Percentiles rank a stretch among this genome's conserved stretches.
These are phyloP conservation scores for Battus philenor DNA, from an alignment of 1,140 invertebrate species.

Conservation along the genomic window DNA sequence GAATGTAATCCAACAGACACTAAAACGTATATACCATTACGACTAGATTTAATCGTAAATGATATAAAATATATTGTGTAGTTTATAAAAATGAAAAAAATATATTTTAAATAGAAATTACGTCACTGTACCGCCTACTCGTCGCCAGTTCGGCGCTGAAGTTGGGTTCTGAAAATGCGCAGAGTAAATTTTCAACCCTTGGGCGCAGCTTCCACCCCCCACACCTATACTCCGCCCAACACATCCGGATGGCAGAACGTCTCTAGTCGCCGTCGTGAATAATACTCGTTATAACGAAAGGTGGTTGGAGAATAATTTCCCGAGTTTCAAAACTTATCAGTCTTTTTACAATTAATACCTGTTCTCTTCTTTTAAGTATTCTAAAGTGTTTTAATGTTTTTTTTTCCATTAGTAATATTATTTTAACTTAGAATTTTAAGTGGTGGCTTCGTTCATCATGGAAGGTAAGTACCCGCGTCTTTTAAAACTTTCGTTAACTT, in stretches of 20 bases:
- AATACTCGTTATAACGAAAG: constrained; percentile 5
- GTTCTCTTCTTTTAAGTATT: no score
- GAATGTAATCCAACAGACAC: no score
- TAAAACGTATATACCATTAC: no score
- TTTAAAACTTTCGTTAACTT: constrained; percentile 1
- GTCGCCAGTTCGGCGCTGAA: constrained; percentile 25
- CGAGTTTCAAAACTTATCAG: background rate
- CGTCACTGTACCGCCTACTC: constrained; percentile 24
- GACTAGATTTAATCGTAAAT: no score
- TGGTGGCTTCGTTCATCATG: no score
- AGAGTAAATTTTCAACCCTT: constrained; percentile 14
- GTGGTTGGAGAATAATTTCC: constrained; percentile 12
- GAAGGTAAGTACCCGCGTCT: constrained; percentile 2
- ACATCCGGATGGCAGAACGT: constrained; percentile 16
- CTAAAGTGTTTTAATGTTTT: no score
- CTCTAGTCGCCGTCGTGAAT: constrained; percentile 7
- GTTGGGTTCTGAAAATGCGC: constrained; percentile 24
- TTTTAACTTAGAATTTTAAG: no score
- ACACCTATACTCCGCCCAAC: constrained; percentile 12
- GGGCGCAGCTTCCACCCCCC: constrained; percentile 24
- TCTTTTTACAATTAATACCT: no score
- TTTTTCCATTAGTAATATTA: no score
- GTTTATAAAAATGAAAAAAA: constrained; percentile 3
- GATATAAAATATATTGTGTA: no score
- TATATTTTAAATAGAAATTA: constrained; percentile 17